Evolutionary conservation across 2,797 vertebrate species (phyloP).

Genomic region (Sebastes oblongus): DNA sequence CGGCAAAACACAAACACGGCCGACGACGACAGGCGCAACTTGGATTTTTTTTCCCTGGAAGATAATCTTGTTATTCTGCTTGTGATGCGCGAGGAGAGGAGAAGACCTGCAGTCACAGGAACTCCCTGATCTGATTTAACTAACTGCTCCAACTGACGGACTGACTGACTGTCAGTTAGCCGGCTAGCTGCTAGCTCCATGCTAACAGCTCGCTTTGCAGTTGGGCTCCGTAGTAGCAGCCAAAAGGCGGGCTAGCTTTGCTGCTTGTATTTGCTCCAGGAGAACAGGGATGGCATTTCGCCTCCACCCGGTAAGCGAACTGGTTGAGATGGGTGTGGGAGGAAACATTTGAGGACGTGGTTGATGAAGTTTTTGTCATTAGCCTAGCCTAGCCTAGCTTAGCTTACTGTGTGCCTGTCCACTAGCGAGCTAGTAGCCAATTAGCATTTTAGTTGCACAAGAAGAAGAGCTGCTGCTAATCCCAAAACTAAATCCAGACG

Average conservation of each 20-base stretch:
- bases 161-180: conserved; percentile 73
- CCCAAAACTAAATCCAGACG: conserved; percentile 18
- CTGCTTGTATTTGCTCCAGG: conserved; percentile 19
- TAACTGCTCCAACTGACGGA: too few species aligned
- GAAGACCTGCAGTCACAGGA: conserved; percentile 65
- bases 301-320: conserved; percentile 51
- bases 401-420: conserved; percentile 41
- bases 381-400: conserved; percentile 71
- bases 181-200: conserved; percentile 59
- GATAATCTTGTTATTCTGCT: not conserved
- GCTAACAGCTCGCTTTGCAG: conserved; percentile 44
- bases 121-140: conserved; percentile 32
- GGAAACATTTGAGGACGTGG: conserved; percentile 45
- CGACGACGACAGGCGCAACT: conserved; percentile 24
- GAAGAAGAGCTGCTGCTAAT: conserved; percentile 46
- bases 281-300: conserved; percentile 62
- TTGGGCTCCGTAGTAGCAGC: conserved; percentile 22
- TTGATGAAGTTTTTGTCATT: conserved; percentile 70
- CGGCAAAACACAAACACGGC: not conserved
- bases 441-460: conserved; percentile 67
- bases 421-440: conserved; percentile 62
- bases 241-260: not conserved
- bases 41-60: conserved; percentile 20
- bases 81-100: conserved; percentile 61
- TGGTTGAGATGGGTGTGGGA: conserved; percentile 46